Base-by-base conservation (phyloP, 2,888 invertebrate genomes). In the Linnaemya vulpina region DNA sequence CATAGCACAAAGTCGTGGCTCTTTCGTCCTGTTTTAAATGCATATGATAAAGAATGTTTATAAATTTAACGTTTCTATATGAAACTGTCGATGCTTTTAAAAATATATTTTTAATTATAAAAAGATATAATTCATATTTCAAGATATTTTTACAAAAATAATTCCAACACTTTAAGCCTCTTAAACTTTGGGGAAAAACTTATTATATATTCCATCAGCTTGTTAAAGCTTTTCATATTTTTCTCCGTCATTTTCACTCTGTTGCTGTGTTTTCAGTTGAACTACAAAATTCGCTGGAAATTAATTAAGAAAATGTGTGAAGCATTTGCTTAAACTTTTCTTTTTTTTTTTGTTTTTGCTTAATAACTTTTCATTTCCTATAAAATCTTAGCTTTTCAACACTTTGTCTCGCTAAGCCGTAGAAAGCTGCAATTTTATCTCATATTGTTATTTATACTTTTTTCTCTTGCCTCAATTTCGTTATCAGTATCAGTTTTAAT, bases 371-470 rank as follows among this genome's bases (percentile, higher is more conserved):
- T 62, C 38, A 51, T 40, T 76, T 49, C n/a, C 51, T 38, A 70
- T 38, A 35, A 75, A 85, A 82, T 75, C 78, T 67, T 71, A 22
- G 38, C 22, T 62, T 78, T 79, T 85, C 75, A 79, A 65, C 78
- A 82, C 78, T 67, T 75, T 71, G 58, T 25, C 10, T 20, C 53
- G 43, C 75, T 82, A 75, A 75, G 60, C 71, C 65, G 9, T 35
- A 30, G 55, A 67, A 11, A 67, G 62, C 58, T 22, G 51, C 60
- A 80, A n/a, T 17, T 30, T 60, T 22, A 46, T 25, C 11, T 40
- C 30, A 43, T 53, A n/a, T 43, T 58, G 35, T 49, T 62, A 49
- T 40, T 38, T 11, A 17, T 13, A 22, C 1, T 58, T n/a, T 20
- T 9, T 13, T 4, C n/a, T 46, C 49, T 67, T 65, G 73, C 10